A percentile compares a stretch with the other conserved stretches of the same genome.
phyloP scores from a whole-genome alignment of 2,797 vertebrate species.

The Aphelocoma californica region DNA sequence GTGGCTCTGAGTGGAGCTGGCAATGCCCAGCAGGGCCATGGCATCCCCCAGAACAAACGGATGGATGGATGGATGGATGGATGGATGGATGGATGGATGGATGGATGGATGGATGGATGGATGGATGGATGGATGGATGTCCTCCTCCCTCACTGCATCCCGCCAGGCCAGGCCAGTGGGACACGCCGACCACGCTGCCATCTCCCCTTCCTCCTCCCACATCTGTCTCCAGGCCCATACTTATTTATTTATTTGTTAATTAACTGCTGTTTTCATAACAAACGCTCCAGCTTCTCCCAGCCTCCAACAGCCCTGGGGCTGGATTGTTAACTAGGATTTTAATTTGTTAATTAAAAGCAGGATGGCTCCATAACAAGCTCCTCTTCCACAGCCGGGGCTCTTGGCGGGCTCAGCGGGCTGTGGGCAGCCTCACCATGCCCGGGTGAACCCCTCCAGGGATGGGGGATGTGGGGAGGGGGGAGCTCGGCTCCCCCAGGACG shows the following conservation, averaged over 20 bases:
- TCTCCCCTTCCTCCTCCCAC: neutral
- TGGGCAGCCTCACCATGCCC: neutral
- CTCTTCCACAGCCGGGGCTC: constrained; percentile 38
- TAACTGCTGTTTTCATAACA: constrained; percentile 75
- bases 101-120: neutral
- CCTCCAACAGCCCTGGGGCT: constrained; percentile 71
- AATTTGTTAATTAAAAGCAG: constrained; percentile 81
- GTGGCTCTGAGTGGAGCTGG: rapidly evolving
- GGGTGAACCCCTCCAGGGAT: neutral
- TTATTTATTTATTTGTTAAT: constrained; percentile 72
- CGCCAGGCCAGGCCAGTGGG: rapidly evolving
- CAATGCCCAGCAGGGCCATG: rapidly evolving
- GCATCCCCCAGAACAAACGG: neutral
- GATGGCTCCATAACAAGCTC: constrained; percentile 65
- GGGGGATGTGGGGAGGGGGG: rapidly evolving
- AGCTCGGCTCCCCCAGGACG: rapidly evolving
- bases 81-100: neutral
- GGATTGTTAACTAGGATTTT: constrained; percentile 78
- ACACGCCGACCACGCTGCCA: rapidly evolving
- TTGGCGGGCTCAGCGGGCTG: neutral
- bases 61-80: neutral
- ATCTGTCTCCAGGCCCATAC: constrained; percentile 38
- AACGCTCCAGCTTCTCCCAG: constrained; percentile 64
- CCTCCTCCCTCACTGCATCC: neutral
- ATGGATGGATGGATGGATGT: neutral